These are phyloP conservation scores for Heterochromis multidens DNA, from an alignment of 2,113 vertebrate species.

Conservation along the genomic window DNA sequence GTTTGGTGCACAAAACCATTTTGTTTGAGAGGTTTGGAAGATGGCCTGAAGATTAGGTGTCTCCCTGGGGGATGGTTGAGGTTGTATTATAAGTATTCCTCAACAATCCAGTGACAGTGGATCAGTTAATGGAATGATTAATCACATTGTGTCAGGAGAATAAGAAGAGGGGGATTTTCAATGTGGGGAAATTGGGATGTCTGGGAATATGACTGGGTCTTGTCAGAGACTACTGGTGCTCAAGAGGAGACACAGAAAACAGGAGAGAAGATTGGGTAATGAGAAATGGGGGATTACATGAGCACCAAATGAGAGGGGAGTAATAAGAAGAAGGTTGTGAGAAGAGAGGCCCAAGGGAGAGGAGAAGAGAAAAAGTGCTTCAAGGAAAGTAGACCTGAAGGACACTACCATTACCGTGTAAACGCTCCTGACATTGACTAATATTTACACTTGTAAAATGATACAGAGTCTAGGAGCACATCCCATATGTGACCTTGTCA, in stretches of 20 bases:
- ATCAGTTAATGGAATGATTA: slow-evolving; percentile 60
- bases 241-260: slow-evolving; percentile 28
- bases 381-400: slow-evolving; percentile 34
- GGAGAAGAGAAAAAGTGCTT: slow-evolving; percentile 23
- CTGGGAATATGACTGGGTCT: slow-evolving; percentile 43
- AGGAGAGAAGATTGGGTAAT: slow-evolving; percentile 53
- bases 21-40: slow-evolving; percentile 43
- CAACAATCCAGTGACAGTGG: slow-evolving; percentile 38
- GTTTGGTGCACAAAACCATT: slow-evolving; percentile 19
- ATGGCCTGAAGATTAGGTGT: slow-evolving; percentile 44
- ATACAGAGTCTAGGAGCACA: slow-evolving; percentile 56
- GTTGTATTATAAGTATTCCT: slow-evolving; percentile 34
- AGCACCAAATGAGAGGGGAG: slow-evolving; percentile 31
- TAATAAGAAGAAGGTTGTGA: slow-evolving; percentile 20
- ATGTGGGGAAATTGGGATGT: slow-evolving; percentile 3
- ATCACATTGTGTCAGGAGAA: slow-evolving; percentile 48
- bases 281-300: slow-evolving; percentile 54
- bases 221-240: slow-evolving; percentile 42
- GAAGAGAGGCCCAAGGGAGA: slow-evolving; percentile 14
- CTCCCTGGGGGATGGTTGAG: slow-evolving; percentile 27
- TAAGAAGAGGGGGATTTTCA: slow-evolving; percentile 36
- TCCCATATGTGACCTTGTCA: slow-evolving; percentile 65
- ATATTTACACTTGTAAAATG: slow-evolving; percentile 65
- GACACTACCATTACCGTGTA: slow-evolving; percentile 47
- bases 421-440: slow-evolving; percentile 58